Base-by-base conservation (phyloP, 1,140 invertebrate species). In the Apis florea region DNA sequence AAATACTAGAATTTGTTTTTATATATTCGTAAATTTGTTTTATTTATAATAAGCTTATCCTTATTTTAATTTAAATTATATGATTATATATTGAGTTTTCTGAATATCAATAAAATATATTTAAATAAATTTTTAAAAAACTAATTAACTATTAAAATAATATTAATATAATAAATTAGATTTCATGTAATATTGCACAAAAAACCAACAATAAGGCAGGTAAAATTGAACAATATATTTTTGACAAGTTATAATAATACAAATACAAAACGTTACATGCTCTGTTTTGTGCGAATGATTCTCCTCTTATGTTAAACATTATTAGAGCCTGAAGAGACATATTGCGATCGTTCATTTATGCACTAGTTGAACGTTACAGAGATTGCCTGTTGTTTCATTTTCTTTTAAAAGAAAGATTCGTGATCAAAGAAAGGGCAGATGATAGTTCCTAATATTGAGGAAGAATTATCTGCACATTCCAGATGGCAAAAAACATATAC, bases 211-310 rank as follows among this genome's bases (percentile, higher is more conserved):
- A 91, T 87, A 86, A 90, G 90, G 91, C 90, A 91, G 87, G 85
- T 87, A 79, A 92, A 92, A 93, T 92, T 89, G 82, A 93, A 88
- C 84, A 79, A 90, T 93, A 93, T 94, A 92, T 93, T 94, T 94
- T 93, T 93, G 91, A 92, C 90, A 93, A 93, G 85, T 91, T 91
- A 91, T 83, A 89, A 90, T 89, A 84, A 88, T 80, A 89, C 78
- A 83, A 74, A 89, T 92, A 90, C 80, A 91, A 91, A 90, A 89
- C 87, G 87, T 90, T 89, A 82, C 88, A 85, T 87, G 80, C 70
- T 90, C 84, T 88, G 87, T 83, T 69, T 85, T 85, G 87, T 89
- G 89, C 86, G 80, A 83, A 88, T 90, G 74, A 89, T 89, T 90
- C 84, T 88, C 90, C 84, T 86, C 49, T 75, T 71, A 15, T 63